These are phyloP conservation scores for Scaptomyza polygonia DNA, from an alignment of 2,888 invertebrate species.

Conservation along the genomic window DNA sequence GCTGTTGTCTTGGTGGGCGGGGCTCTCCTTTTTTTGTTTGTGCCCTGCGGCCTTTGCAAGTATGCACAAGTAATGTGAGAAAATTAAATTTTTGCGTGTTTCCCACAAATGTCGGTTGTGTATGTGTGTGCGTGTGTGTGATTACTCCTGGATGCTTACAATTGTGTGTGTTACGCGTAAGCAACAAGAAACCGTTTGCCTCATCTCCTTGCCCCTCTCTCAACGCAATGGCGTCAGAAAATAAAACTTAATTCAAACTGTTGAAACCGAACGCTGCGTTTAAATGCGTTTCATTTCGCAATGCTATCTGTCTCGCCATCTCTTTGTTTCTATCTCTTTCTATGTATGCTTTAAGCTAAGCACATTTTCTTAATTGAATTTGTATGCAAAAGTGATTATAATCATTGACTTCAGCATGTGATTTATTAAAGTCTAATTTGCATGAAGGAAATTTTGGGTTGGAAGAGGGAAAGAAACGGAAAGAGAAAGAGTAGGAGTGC, in stretches of 20 bases:
- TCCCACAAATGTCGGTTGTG: slow-evolving; percentile 52
- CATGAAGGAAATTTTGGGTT: background rate
- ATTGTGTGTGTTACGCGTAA: slow-evolving; percentile 39
- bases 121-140: slow-evolving; percentile 14
- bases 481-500: too few species aligned
- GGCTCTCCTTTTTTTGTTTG: background rate
- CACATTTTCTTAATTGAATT: slow-evolving; percentile 71
- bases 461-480: background rate
- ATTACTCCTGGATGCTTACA: slow-evolving; percentile 53
- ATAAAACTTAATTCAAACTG: slow-evolving; percentile 66
- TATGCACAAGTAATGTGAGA: slow-evolving; percentile 79
- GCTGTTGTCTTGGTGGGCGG: slow-evolving; percentile 11
- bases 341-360: slow-evolving; percentile 39
- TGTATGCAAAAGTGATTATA: slow-evolving; percentile 56
- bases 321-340: background rate
- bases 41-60: slow-evolving; percentile 64
- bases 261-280: slow-evolving; percentile 25
- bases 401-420: slow-evolving; percentile 61
- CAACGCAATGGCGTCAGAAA: slow-evolving; percentile 33
- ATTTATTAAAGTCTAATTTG: slow-evolving; percentile 53
- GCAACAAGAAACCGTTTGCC: slow-evolving; percentile 16
- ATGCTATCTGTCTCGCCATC: background rate
- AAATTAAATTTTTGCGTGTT: slow-evolving; percentile 75
- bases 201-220: background rate
- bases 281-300: slow-evolving; percentile 14